phyloP scores from a whole-genome alignment of 2,888 invertebrate species.

The Ashinkailepas kermadecensis region DNA sequence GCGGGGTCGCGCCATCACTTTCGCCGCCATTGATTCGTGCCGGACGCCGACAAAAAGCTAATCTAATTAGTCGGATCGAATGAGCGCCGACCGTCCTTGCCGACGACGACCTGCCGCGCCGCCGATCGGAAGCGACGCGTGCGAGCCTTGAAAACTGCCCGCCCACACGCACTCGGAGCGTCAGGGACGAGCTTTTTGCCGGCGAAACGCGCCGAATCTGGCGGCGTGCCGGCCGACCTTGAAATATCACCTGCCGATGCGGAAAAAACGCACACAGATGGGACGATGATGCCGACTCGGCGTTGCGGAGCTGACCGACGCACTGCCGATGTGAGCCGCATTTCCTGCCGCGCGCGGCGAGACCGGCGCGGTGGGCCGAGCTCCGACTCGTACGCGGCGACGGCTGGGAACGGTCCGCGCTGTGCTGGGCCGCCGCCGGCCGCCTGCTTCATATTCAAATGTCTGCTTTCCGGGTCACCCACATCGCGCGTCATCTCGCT shows the following conservation, averaged over 20 bases:
- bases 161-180: neutral
- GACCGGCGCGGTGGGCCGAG: too few species aligned
- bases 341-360: too few species aligned
- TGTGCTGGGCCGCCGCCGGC: neutral
- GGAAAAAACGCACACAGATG: too few species aligned
- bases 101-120: conserved; percentile 7
- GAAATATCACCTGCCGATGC: too few species aligned
- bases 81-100: neutral
- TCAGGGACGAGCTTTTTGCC: neutral
- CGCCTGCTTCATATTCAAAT: conserved; percentile 9
- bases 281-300: too few species aligned
- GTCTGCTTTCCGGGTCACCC: neutral
- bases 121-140: neutral
- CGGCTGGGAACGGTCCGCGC: neutral
- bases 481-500: neutral
- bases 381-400: too few species aligned
- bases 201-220: neutral
- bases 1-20: neutral
- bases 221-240: too few species aligned
- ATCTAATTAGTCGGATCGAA: conserved; percentile 22
- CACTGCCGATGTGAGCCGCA: too few species aligned
- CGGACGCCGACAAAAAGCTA: neutral
- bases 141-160: neutral
- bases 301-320: too few species aligned
- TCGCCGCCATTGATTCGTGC: neutral